phyloP scores from a whole-genome alignment of 2,888 invertebrate species.

The Dusona sp. region DNA sequence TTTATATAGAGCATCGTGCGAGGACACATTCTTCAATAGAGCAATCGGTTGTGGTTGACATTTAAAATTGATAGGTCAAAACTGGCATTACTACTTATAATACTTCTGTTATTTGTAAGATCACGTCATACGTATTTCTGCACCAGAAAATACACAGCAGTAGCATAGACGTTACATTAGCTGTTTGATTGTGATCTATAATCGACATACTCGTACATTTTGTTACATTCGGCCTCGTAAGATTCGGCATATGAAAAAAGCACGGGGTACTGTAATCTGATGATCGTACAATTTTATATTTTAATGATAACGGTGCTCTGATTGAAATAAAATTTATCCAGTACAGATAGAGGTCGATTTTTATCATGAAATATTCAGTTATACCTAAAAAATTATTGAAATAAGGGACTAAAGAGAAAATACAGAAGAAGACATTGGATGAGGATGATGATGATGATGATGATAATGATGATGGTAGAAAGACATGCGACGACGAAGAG shows the following conservation, averaged over 20 bases:
- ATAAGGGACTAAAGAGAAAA: background rate
- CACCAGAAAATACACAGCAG: background rate
- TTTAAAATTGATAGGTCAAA: slow-evolving; percentile 66
- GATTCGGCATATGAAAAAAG: background rate
- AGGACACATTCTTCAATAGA: slow-evolving; percentile 28
- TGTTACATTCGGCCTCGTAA: too few species aligned
- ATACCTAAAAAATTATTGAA: background rate
- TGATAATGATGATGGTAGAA: slow-evolving; percentile 19
- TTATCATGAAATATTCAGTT: background rate
- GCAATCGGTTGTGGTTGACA: slow-evolving; percentile 59
- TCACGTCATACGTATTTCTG: slow-evolving; percentile 29
- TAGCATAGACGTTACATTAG: background rate
- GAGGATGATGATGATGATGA: slow-evolving; percentile 40
- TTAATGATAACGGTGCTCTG: background rate
- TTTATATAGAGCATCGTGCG: background rate
- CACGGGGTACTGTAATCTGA: background rate
- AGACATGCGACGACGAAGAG: slow-evolving; percentile 33
- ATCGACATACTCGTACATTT: background rate
- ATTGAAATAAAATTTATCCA: background rate
- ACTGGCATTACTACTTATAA: slow-evolving; percentile 11
- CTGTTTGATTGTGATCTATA: background rate
- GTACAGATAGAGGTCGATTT: background rate
- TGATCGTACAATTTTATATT: background rate
- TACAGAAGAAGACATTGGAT: background rate
- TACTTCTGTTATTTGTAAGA: slow-evolving; percentile 12